These are phyloP conservation scores for Scarus forsteni DNA, from an alignment of 2,797 vertebrate genomes.

Conservation along the genomic window DNA sequence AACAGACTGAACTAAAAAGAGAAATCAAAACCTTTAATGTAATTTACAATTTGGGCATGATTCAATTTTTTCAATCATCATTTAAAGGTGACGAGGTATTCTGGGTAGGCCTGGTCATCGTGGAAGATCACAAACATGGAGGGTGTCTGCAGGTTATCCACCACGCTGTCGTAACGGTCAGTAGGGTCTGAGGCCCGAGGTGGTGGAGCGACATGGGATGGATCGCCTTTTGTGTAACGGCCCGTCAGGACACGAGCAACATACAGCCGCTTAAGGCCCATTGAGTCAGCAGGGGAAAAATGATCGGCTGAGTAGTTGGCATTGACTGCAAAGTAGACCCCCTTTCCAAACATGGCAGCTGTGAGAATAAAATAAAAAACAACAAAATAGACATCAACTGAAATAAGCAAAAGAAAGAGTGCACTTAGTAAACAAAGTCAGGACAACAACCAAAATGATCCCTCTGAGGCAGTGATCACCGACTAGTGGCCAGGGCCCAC, in stretches of 20 bases:
- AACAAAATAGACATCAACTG: background rate
- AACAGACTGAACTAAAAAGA: too few species aligned
- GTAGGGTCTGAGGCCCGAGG: constrained; percentile 50
- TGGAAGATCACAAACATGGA: constrained; percentile 78
- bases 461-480: too few species aligned
- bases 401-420: constrained; percentile 20
- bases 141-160: constrained; percentile 63
- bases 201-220: constrained; percentile 40
- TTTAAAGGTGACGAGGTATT: constrained; percentile 76
- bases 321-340: constrained; percentile 77
- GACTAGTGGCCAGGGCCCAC: too few species aligned
- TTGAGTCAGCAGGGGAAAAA: constrained; percentile 35
- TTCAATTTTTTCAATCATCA: constrained; percentile 29
- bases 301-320: constrained; percentile 49
- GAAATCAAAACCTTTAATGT: too few species aligned
- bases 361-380: constrained; percentile 22
- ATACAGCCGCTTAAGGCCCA: constrained; percentile 61
- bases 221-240: constrained; percentile 39
- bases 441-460: too few species aligned
- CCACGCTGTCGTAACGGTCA: constrained; percentile 76
- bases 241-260: constrained; percentile 75
- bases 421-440: too few species aligned
- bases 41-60: too few species aligned
- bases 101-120: constrained; percentile 81
- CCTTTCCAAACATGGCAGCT: constrained; percentile 55